Evolutionary conservation across 2,888 invertebrate genomes (phyloP), one percentile per base, ranked within the genome.

Genomic region (Caradrina clavipalpis): DNA sequence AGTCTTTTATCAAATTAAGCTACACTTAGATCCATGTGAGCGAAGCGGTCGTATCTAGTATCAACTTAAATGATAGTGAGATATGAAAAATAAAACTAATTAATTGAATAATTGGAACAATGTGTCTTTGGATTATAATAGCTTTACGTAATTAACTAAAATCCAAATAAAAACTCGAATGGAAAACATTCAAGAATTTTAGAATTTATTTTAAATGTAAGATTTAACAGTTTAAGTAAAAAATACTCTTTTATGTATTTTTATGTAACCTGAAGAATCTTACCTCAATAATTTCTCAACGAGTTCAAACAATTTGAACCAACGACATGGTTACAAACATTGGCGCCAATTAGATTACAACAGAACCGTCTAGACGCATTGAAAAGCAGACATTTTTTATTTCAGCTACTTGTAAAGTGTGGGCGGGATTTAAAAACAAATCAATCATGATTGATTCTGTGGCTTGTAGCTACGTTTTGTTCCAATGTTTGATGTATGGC

Each of bases 311-410:
- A 6, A 67, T 49, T 49, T 50, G 17, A 45, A 35, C 51, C 50
- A 67, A 62, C 31, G 51, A 47, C 47, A 74, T 49, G 66, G 57
- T 21, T 4, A 22, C 73, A 72, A 75, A 73, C 53, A 67, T 80
- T 80, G 71, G 77, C 42, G 47, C 83, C 72, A 80, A 80, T 81
- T 83, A 72, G 54, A 78, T 91, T 90, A 90, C 91, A 88, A 90
- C 87, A 92, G 86, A 82, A 78, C 68, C 76, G 91, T 92, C 92
- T 93, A 93, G 92, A 93, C 92, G 85, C 80, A 90, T 89, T 88
- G 88, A 85, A 86, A 89, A 87, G 87, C 88, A 91, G 90, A 91
- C 92, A 88, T 90, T 92, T 92, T 91, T 93, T 92, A 90, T 87
- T 86, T 85, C 76, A 86, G 88, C 87, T 88, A 86, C 88, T 88